Base-by-base conservation (phyloP, 2,113 vertebrate genomes). In the Nicator chloris region DNA sequence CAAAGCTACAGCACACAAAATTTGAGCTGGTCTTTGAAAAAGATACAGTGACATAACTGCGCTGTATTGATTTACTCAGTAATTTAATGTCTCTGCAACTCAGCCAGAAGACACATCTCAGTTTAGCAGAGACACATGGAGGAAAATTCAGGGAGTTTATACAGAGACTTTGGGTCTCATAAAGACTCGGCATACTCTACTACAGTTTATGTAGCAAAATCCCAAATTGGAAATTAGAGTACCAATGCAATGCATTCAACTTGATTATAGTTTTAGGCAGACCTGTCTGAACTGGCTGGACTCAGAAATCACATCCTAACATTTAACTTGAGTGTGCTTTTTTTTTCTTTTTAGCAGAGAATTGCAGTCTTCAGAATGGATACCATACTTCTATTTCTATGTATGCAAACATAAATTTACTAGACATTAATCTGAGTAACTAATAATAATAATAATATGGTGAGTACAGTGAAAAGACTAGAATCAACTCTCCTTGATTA, bases 1-100 rank as follows among this genome's bases (percentile, higher is more conserved):
- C 98, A 98, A 99, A 99, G 99, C 98, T 97, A 97, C 85, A 98
- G 98, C 96, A 96, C 96, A 98, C 98, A 98, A 98, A 98, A 98
- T 98, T 97, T 97, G 98, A 97, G 97, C 95, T 88, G 97, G 95
- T 97, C 98, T 99, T 98, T 99, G 98, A 98, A 98, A 99, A 94
- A 96, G 98, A 98, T 98, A 98, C 96, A 97, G 97, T 97, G 98
- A 98, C 98, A 98, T 98, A 98, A 98, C 97, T 95, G 97, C 39
- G 20, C 93, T 82, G 97, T 98, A 98, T 98, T 98, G 98, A 98
- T 98, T 99, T 98, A 98, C 98, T 97, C 98, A 92, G 98, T 98
- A 98, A 99, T 98, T 99, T 98, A 95, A 97, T 95, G 97, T 98
- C 98, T 98, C 98, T 97, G 91, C 97, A 95, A 95, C 94, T 97